Base-by-base conservation (phyloP, 2,113 vertebrate species). In the Cynocephalus volans region DNA sequence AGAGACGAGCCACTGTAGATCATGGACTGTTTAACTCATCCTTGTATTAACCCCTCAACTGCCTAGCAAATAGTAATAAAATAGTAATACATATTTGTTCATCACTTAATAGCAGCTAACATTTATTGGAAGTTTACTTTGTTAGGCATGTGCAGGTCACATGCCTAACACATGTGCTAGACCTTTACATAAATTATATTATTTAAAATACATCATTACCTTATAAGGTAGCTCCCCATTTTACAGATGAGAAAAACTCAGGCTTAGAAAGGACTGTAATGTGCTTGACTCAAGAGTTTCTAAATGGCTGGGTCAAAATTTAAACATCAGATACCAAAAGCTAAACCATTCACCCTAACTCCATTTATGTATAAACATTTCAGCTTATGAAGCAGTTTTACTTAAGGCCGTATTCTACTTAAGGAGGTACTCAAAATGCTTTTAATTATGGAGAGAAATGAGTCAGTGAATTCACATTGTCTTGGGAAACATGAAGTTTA, bases 41-140 rank as follows among this genome's bases (percentile, higher is more conserved):
- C 58, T n/a, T 31, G 28, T 31, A 12, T 60, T 21, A 50, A 17
- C 23, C 4, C 23, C 31, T 72, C 21, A 36, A 5, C 23, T n/a
- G 50, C 58, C 19, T 69, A 36, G 52, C 28, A 79, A 58, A 70
- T 8, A 67, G 62, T 85, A 64, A 31, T 48, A 77, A 77, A 45
- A 85, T 45, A 52, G 45, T 41, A 77, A 50, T 36, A 56, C 24
- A 54, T 36, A 75, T 45, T 80, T n/a, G 19, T 36, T 79, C 14
- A 89, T 69, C 82, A 91, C 62, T 72, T 88, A 77, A 54, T 60
- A 89, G 75, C 33, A 92, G 65, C 31, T 62, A 54, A 69, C 87
- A 90, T 75, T 93, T 82, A 89, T 45, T 90, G 90, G 70, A 69
- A 75, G 96, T 54, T 94, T 72, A 77, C 92, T 96, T 33, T 60